These are phyloP conservation scores for Hippocampus abdominalis DNA, from an alignment of 2,113 vertebrate genomes.

Conservation along the genomic window DNA sequence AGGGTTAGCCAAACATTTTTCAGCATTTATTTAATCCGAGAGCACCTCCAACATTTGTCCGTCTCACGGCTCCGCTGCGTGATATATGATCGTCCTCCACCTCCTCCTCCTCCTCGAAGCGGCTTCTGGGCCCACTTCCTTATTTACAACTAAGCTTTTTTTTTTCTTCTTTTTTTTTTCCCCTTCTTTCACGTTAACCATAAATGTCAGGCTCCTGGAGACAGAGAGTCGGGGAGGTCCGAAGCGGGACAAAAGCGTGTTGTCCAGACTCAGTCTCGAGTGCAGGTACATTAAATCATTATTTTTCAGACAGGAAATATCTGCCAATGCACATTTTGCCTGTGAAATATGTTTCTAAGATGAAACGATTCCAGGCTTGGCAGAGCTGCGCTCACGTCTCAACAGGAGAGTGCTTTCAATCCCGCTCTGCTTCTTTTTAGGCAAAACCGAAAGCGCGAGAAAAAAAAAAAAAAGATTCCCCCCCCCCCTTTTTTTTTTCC, in stretches of 20 bases:
- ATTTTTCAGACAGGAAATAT: slow-evolving; percentile 71
- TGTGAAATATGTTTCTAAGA: slow-evolving; percentile 66
- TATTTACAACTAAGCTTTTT: slow-evolving; percentile 57
- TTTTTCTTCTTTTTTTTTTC: too few relatives aligned
- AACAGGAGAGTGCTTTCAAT: slow-evolving; percentile 7
- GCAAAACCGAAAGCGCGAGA: neutral
- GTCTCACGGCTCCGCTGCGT: slow-evolving; percentile 46
- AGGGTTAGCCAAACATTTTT: slow-evolving; percentile 60
- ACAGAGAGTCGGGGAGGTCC: slow-evolving; percentile 66
- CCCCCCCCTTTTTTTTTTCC: neutral
- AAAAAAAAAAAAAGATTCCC: neutral
- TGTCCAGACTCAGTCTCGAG: slow-evolving; percentile 62
- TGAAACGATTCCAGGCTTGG: slow-evolving; percentile 61
- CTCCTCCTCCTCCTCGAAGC: slow-evolving; percentile 46
- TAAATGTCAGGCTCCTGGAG: slow-evolving; percentile 68
- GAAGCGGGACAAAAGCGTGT: slow-evolving; percentile 64
- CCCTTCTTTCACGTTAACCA: slow-evolving; percentile 46
- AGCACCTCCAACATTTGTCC: slow-evolving; percentile 50
- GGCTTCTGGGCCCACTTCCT: slow-evolving; percentile 47
- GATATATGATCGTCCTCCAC: slow-evolving; percentile 64
- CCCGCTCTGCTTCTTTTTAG: neutral
- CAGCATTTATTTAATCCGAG: slow-evolving; percentile 52
- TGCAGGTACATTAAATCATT: slow-evolving; percentile 66
- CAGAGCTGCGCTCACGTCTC: slow-evolving; percentile 38
- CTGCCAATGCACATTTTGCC: slow-evolving; percentile 63